Evolutionary conservation across 2,797 vertebrate species (phyloP).

Genomic region (Xenops minutus): DNA sequence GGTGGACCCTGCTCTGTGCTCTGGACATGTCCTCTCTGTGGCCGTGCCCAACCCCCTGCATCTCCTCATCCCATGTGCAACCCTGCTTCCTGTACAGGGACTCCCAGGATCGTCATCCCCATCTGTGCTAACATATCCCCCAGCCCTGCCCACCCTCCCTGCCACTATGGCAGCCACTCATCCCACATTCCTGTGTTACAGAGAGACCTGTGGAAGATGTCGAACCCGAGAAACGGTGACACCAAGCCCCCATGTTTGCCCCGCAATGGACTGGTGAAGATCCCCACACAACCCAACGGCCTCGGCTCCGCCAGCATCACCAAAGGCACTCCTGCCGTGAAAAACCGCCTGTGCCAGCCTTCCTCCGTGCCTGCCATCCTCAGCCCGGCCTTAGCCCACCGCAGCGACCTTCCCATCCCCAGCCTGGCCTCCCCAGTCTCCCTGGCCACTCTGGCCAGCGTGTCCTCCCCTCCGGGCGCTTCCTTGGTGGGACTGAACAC

Average conservation of each 20-base stretch:
- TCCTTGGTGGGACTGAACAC: constrained; percentile 72
- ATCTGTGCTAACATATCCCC: fast-evolving
- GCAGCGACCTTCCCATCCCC: constrained; percentile 82
- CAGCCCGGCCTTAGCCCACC: constrained; percentile 84
- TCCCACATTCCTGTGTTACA: constrained; percentile 53
- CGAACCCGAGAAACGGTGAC: constrained; percentile 86
- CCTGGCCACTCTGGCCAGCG: constrained; percentile 79
- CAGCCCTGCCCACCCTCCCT: neutral
- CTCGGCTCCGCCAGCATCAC: constrained; percentile 96
- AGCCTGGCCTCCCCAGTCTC: constrained; percentile 83
- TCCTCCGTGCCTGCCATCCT: constrained; percentile 90
- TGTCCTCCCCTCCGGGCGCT: constrained; percentile 67
- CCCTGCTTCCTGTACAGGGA: neutral
- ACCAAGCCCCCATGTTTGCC: constrained; percentile 96
- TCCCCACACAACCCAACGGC: constrained; percentile 92
- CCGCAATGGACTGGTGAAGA: constrained; percentile 95
- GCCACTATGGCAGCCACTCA: neutral
- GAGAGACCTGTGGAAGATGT: constrained; percentile 92
- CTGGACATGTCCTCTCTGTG: fast-evolving
- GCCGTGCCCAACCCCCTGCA: neutral
- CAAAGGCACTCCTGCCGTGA: constrained; percentile 96
- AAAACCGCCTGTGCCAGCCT: constrained; percentile 96
- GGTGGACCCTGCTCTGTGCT: neutral
- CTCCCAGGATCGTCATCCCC: neutral
- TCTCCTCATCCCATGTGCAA: fast-evolving